These are phyloP conservation scores for Listronotus bonariensis DNA, from an alignment of 1,140 invertebrate genomes.

Conservation along the genomic window DNA sequence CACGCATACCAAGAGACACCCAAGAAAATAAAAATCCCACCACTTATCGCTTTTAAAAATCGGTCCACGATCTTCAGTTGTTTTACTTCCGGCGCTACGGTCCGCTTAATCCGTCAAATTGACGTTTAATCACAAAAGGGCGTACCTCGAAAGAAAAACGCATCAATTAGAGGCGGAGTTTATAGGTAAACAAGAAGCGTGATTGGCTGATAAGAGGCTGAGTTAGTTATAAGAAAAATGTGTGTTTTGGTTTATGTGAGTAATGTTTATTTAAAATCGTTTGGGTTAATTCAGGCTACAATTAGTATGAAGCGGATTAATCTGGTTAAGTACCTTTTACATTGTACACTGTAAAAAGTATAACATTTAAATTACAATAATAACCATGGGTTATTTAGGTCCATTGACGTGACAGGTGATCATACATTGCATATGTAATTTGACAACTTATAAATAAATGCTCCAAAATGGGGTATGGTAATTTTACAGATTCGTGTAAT, in stretches of 20 bases:
- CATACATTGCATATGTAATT: too few species aligned
- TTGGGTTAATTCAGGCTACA: constrained; percentile 1
- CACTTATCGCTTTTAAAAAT: constrained; percentile 14
- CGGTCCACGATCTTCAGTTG: constrained; percentile 22
- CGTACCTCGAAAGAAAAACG: constrained; percentile 33
- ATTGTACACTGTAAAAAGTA: too few species aligned
- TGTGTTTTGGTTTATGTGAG: constrained; percentile 40
- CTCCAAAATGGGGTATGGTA: too few species aligned
- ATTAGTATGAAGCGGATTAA: too few species aligned
- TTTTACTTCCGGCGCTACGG: constrained; percentile 51
- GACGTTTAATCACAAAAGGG: constrained; percentile 56
- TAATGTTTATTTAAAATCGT: constrained; percentile 41
- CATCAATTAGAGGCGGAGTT: constrained; percentile 17
- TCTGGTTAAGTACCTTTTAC: too few species aligned
- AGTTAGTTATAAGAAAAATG: constrained; percentile 40
- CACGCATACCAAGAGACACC: constrained; percentile 30
- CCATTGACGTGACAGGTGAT: too few species aligned
- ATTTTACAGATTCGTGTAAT: too few species aligned
- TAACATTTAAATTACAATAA: too few species aligned
- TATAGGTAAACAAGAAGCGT: not conserved
- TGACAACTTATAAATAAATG: too few species aligned
- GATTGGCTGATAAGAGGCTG: constrained; percentile 37
- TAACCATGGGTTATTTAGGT: too few species aligned
- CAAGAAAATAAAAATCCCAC: constrained; percentile 26
- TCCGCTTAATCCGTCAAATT: constrained; percentile 55